phyloP scores from a whole-genome alignment of 2,113 vertebrate species.

The Naja naja region DNA sequence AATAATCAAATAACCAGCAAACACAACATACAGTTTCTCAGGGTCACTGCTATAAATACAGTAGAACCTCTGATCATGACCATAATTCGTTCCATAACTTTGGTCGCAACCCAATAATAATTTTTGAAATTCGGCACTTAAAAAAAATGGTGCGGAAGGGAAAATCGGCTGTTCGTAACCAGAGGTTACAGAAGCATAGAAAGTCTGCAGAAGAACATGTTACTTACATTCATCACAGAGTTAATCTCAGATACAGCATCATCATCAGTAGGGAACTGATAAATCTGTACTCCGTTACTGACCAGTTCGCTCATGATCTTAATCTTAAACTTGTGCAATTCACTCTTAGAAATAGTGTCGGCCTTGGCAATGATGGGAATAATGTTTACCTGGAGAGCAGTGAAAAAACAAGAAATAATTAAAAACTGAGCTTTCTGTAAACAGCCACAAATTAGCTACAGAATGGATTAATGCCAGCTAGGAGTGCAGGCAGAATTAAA shows the following conservation, averaged over 20 bases:
- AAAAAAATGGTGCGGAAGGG: too few species aligned
- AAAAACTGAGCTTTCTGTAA: not conserved
- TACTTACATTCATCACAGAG: constrained; percentile 94
- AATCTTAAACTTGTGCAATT: constrained; percentile 97
- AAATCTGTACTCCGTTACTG: constrained; percentile 97
- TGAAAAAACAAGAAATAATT: not conserved
- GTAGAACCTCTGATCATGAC: too few species aligned
- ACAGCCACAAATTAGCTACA: not conserved
- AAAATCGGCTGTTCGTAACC: too few species aligned
- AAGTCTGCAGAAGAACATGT: not conserved
- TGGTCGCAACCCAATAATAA: too few species aligned
- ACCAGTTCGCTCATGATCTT: constrained; percentile 99
- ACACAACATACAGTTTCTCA: not conserved
- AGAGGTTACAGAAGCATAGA: not conserved
- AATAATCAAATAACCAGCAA: not conserved
- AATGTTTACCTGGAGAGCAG: constrained; percentile 85
- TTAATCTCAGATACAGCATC: constrained; percentile 95
- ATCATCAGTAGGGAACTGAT: constrained; percentile 95
- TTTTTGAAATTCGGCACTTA: too few species aligned
- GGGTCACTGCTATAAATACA: not conserved
- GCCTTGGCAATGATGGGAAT: constrained; percentile 98
- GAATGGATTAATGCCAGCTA: not conserved
- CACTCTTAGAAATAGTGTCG: constrained; percentile 97
- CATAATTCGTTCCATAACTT: too few species aligned
- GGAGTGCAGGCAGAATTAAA: not conserved